Percentiles rank a stretch among this genome's conserved stretches.
phyloP scores from a whole-genome alignment of 2,888 invertebrate species.

The Drosophila differens region DNA sequence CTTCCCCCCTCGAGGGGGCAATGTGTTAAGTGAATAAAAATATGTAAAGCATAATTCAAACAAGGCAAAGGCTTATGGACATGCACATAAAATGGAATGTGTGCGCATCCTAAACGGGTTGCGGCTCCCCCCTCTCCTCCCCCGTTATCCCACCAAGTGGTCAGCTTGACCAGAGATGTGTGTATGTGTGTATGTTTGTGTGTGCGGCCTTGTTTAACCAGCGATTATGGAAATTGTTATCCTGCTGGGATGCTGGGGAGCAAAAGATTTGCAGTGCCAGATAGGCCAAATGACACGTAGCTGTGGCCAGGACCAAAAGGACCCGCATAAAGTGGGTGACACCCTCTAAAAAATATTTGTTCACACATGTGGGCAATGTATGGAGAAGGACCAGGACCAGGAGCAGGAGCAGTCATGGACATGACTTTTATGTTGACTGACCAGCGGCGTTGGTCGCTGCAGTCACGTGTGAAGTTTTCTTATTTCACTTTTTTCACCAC shows the following conservation, averaged over 20 bases:
- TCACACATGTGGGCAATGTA: slow-evolving; percentile 68
- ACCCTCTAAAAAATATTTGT: slow-evolving; percentile 80
- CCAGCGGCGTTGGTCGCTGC: slow-evolving; percentile 57
- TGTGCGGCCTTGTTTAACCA: slow-evolving; percentile 75
- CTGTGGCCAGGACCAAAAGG: slow-evolving; percentile 40
- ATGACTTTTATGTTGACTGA: slow-evolving; percentile 54
- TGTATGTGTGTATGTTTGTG: slow-evolving; percentile 36
- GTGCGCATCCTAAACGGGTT: slow-evolving; percentile 63
- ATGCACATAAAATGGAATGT: slow-evolving; percentile 59
- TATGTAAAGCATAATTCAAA: slow-evolving; percentile 79
- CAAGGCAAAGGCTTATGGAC: slow-evolving; percentile 63
- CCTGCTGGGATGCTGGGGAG: slow-evolving; percentile 25
- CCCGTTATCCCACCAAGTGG: slow-evolving; percentile 28
- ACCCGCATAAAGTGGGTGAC: slow-evolving; percentile 69
- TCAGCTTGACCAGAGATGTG: slow-evolving; percentile 66
- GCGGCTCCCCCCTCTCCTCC: slow-evolving; percentile 1
- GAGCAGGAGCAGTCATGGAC: slow-evolving; percentile 13
- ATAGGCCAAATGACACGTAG: slow-evolving; percentile 79
- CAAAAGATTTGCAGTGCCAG: slow-evolving; percentile 64
- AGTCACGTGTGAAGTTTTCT: slow-evolving; percentile 70
- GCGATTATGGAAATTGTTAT: slow-evolving; percentile 79
- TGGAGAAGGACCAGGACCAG: slow-evolving; percentile 6
- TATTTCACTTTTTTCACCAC: slow-evolving; percentile 31
- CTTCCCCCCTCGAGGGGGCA: slow-evolving; percentile 6
- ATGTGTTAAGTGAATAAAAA: slow-evolving; percentile 80